Conservation (phyloP, 2,113 vertebrate genomes). For the Balaenoptera acutorostrata region DNA sequence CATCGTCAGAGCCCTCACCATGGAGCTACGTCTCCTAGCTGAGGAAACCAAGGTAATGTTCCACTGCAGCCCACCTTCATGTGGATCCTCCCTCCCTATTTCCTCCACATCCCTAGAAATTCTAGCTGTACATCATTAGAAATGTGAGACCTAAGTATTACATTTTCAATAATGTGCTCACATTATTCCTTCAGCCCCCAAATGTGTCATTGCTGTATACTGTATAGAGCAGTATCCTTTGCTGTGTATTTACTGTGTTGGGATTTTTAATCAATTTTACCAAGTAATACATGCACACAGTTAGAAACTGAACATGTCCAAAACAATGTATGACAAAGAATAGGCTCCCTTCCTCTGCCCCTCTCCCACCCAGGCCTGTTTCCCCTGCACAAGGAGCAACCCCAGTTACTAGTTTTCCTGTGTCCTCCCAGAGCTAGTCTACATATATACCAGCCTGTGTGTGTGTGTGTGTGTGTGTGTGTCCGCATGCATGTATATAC, state of each 20-base stretch:
- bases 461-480: not conserved
- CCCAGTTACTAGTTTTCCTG: not conserved
- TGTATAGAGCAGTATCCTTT: not conserved
- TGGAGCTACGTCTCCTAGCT: not conserved
- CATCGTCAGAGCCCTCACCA: not conserved
- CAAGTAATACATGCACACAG: not conserved
- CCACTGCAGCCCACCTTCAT: not conserved
- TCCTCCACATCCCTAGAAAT: not conserved
- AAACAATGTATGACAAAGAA: not conserved
- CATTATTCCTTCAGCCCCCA: not conserved
- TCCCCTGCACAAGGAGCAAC: not conserved
- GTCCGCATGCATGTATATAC: accelerated
- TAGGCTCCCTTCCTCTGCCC: not conserved
- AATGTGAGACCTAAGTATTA: not conserved
- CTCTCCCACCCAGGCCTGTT: not conserved
- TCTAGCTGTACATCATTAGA: not conserved
- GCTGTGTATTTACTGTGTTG: not conserved
- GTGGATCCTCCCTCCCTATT: not conserved
- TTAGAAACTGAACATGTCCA: not conserved
- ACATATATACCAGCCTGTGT: not conserved
- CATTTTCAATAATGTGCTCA: not conserved
- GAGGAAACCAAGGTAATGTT: not conserved
- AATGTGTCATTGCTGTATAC: not conserved
- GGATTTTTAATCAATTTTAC: not conserved
- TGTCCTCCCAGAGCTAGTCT: not conserved